Evolutionary conservation across 2,888 invertebrate species (phyloP), one percentile per base, ranked within the genome.

Genomic region (Doris montereyensis): DNA sequence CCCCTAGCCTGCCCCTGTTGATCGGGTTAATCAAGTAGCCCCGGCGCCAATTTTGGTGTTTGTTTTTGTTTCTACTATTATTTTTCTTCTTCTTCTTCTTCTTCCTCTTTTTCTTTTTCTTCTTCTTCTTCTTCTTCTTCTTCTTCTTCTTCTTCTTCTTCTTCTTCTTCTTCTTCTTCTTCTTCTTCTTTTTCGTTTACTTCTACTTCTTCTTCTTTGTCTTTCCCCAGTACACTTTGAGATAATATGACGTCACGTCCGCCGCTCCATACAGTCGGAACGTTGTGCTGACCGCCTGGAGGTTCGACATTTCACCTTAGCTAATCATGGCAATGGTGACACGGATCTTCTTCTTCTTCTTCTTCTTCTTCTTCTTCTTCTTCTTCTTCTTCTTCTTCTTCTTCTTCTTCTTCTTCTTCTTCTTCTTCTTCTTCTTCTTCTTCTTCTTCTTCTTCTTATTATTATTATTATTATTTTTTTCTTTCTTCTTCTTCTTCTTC

Each of bases 351-450:
- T 72, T 72, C 52, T 35, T 72, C 41, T 72, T 72, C 41, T 72
- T 72, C 41, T 72, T 72, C 41, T 72, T 72, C 5, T 52, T 72
- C 35, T 72, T 72, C 26, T 72, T 72, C 52, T 72, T 41, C 52
- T 41, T 41, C 52, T 72, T 72, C 52, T 72, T 72, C 1, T 41
- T 72, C 72, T 72, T 72, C 72, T 72, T 41, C 72, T 72, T 41
- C 72, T 72, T 41, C 72, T 72, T 72, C 72, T 72, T 72, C 72
- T 72, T 72, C 52, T 72, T 72, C 52, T 72, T 52, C 72, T 72
- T 72, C 52, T 72, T 1, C 72, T 72, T 35, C 52, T 72, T 1
- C 52, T 72, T 72, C 72, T 72, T 72, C 72, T 72, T 72, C 72
- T 72, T 73, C 58, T 74, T 67, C 26, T 34, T 74, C 52, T 67